Percentiles rank a stretch among this genome's conserved stretches.
These are phyloP conservation scores for Actias luna DNA, from an alignment of 2,888 invertebrate genomes.

Conservation along the genomic window DNA sequence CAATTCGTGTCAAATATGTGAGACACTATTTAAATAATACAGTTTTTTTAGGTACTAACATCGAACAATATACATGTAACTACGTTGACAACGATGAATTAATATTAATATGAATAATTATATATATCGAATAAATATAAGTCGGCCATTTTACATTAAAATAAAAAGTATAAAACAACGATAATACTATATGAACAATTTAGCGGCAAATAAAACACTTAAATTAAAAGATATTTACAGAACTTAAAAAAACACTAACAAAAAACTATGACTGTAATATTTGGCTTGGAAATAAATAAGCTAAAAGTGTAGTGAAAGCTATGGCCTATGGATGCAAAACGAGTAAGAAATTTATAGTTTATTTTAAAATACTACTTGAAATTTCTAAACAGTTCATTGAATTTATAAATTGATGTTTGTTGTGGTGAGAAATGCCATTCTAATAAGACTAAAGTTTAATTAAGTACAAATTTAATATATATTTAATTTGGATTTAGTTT, in stretches of 20 bases:
- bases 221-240: slow-evolving; percentile 72
- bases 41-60: slow-evolving; percentile 35
- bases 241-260: slow-evolving; percentile 74
- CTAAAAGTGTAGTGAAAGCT: slow-evolving; percentile 75
- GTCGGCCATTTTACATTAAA: slow-evolving; percentile 70
- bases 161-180: slow-evolving; percentile 67
- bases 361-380: slow-evolving; percentile 8
- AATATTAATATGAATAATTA: slow-evolving; percentile 50
- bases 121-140: slow-evolving; percentile 76
- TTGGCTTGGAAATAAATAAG: slow-evolving; percentile 81
- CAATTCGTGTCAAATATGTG: slow-evolving; percentile 58
- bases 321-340: slow-evolving; percentile 64
- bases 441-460: slow-evolving; percentile 4
- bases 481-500: slow-evolving; percentile 21
- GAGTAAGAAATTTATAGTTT: not conserved
- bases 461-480: slow-evolving; percentile 3
- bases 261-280: slow-evolving; percentile 80
- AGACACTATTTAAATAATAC: slow-evolving; percentile 37
- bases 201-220: slow-evolving; percentile 72
- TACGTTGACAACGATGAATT: slow-evolving; percentile 64
- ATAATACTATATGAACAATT: slow-evolving; percentile 75
- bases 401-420: not conserved
- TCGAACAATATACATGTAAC: slow-evolving; percentile 55
- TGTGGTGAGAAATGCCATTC: not conserved
- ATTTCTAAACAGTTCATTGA: not conserved